Conservation (phyloP, 2,888 invertebrate species). For the Euplexia lucipara region DNA sequence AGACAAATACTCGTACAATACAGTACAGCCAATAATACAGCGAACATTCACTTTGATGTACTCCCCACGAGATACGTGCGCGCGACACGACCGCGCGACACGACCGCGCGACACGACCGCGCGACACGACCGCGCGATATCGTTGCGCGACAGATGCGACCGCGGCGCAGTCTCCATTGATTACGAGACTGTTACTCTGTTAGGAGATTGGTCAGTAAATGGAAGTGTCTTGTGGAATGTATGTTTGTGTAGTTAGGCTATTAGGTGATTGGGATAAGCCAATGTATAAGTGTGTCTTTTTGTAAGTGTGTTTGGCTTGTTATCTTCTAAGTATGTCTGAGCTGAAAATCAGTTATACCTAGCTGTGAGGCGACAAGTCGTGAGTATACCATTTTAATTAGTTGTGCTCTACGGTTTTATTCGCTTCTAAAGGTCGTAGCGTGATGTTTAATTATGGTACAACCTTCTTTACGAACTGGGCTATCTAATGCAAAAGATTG, state of each 20-base stretch:
- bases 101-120: no score
- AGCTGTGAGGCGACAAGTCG: no score
- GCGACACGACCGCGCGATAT: slow-evolving; percentile 42
- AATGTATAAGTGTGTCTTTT: neutral
- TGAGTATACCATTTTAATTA: no score
- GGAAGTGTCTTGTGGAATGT: slow-evolving; percentile 4
- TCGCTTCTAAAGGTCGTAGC: no score
- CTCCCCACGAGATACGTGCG: slow-evolving; percentile 43
- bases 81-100: no score
- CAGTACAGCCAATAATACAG: slow-evolving; percentile 48
- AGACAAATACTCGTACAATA: slow-evolving; percentile 48
- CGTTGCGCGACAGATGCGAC: slow-evolving; percentile 47
- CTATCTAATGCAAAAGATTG: no score
- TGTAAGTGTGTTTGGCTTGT: neutral
- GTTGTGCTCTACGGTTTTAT: no score
- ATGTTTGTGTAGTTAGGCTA: slow-evolving; percentile 5
- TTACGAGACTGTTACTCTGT: slow-evolving; percentile 28
- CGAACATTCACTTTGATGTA: slow-evolving; percentile 69
- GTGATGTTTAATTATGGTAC: no score
- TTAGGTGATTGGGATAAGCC: slow-evolving; percentile 41
- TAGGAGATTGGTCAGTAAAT: slow-evolving; percentile 22
- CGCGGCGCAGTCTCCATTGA: slow-evolving; percentile 36
- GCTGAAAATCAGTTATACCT: no score
- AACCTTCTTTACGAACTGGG: no score
- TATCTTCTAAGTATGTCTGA: neutral